These are phyloP conservation scores for Sarcoramphus papa DNA, from an alignment of 2,797 vertebrate species.

Conservation along the genomic window DNA sequence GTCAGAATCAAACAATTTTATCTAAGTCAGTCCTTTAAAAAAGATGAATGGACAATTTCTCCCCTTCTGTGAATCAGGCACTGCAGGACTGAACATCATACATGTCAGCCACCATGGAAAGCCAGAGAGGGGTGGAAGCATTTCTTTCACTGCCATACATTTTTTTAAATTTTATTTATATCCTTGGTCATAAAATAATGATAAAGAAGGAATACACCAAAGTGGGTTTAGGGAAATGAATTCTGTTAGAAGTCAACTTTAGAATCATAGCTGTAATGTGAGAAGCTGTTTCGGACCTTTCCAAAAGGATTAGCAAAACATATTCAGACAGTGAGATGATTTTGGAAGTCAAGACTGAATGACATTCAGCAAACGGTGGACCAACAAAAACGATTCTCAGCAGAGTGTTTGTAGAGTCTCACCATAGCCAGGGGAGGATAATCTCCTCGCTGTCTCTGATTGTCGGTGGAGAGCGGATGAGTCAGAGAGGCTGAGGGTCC, in stretches of 20 bases:
- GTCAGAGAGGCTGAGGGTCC: background rate
- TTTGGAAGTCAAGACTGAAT: background rate
- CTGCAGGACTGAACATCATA: background rate
- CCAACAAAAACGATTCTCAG: background rate
- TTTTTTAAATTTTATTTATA: background rate
- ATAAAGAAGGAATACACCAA: background rate
- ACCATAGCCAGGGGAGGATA: background rate
- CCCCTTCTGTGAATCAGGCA: background rate
- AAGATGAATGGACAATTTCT: background rate
- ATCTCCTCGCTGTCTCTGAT: background rate
- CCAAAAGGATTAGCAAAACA: background rate
- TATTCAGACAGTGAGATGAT: background rate
- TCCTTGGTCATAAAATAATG: background rate
- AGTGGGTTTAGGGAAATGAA: background rate
- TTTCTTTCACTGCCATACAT: background rate
- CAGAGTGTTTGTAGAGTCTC: background rate
- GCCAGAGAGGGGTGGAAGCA: background rate
- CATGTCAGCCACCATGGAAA: background rate
- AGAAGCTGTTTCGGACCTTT: background rate
- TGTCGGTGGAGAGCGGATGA: accelerated
- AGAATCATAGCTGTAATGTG: background rate
- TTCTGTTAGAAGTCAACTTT: background rate
- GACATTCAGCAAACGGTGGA: background rate
- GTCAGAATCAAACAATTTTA: background rate
- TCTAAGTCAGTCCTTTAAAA: background rate